phyloP scores from a whole-genome alignment of 2,113 vertebrate species.

The Gopherus evgoodei region DNA sequence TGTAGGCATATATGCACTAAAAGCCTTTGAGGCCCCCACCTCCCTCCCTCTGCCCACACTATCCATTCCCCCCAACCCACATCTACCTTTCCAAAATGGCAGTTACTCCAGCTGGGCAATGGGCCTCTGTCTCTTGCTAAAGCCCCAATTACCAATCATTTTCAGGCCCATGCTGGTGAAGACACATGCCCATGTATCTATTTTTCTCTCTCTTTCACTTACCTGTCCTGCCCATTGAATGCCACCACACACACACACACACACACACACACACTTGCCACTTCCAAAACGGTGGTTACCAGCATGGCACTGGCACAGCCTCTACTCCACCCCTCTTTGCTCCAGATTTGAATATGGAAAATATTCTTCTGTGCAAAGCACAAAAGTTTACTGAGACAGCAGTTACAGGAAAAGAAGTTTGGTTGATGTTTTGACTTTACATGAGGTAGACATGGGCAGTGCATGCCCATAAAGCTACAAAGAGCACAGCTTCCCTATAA shows the following conservation, averaged over 20 bases:
- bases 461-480: neutral
- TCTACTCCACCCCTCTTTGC: neutral
- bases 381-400: neutral
- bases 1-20: neutral
- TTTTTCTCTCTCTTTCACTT: neutral
- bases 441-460: neutral
- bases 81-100: neutral
- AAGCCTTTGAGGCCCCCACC: neutral
- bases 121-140: neutral
- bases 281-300: neutral
- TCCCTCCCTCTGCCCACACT: neutral
- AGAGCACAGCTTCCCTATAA: neutral
- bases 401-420: neutral
- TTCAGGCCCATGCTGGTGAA: neutral
- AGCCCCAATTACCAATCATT: neutral
- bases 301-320: neutral
- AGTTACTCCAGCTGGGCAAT: neutral
- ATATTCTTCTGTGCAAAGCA: neutral
- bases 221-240: neutral
- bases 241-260: no score
- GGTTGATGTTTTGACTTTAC: neutral
- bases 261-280: neutral
- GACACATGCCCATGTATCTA: neutral
- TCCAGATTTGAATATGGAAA: neutral
- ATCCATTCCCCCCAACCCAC: neutral